phyloP scores from a whole-genome alignment of 2,797 vertebrate species.

The Sebastes jordani region DNA sequence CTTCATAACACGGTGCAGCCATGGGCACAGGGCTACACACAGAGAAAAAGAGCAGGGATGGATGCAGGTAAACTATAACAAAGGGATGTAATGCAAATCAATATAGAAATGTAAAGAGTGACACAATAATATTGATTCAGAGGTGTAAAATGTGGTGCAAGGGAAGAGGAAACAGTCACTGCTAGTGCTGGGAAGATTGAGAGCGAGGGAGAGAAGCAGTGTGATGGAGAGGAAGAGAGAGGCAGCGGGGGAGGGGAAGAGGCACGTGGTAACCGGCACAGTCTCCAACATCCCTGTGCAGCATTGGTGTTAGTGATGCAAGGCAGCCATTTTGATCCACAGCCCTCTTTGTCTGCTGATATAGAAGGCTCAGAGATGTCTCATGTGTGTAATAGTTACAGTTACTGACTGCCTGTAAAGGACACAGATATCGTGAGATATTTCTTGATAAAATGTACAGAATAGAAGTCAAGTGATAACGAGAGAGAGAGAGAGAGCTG shows the following conservation, averaged over 20 bases:
- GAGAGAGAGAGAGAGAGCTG: background rate
- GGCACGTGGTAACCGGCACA: constrained; percentile 61
- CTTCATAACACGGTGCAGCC: constrained; percentile 29
- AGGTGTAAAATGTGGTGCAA: background rate
- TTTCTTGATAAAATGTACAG: background rate
- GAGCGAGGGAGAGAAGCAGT: constrained; percentile 20
- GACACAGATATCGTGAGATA: background rate
- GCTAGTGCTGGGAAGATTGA: constrained; percentile 22
- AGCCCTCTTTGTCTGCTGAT: constrained; percentile 54
- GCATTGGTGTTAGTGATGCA: constrained; percentile 59
- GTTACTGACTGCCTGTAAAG: background rate
- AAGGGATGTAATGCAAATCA: background rate
- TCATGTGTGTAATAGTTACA: background rate
- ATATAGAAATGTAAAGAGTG: background rate
- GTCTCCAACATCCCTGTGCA: constrained; percentile 65
- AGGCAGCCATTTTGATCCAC: constrained; percentile 79
- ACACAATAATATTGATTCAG: background rate
- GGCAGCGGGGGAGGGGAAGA: constrained; percentile 73
- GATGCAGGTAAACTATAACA: background rate
- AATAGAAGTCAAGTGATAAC: background rate
- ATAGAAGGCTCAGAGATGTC: background rate
- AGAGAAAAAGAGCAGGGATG: background rate
- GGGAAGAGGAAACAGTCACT: background rate
- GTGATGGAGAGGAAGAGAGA: constrained; percentile 60
- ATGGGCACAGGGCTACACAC: constrained; percentile 9